These are phyloP conservation scores for Brachionichthys hirsutus DNA, from an alignment of 2,113 vertebrate species.

Conservation along the genomic window DNA sequence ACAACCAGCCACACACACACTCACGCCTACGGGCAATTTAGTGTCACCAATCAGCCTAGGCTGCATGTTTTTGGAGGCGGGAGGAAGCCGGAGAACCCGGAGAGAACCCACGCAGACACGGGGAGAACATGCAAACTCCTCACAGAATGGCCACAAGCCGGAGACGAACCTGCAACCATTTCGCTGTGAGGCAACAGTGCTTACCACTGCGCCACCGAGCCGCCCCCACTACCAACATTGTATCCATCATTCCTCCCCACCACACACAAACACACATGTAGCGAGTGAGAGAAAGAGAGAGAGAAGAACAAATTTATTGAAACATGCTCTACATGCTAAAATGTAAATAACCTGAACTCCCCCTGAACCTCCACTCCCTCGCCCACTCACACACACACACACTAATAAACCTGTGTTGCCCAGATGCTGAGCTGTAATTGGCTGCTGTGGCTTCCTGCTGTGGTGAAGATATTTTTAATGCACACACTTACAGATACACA, in stretches of 20 bases:
- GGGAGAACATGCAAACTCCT: too few relatives aligned
- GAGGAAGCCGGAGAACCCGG: too few relatives aligned
- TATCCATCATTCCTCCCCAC: conserved; percentile 9
- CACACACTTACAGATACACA: conserved; percentile 43
- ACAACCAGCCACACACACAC: too few relatives aligned
- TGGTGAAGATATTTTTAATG: conserved; percentile 76
- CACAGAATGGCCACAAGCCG: too few relatives aligned
- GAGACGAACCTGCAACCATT: too few relatives aligned
- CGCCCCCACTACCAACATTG: conserved; percentile 3
- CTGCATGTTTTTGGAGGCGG: too few relatives aligned
- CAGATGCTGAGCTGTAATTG: conserved; percentile 79
- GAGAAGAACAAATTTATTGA: conserved; percentile 40
- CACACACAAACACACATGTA: conserved; percentile 18
- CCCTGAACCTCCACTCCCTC: conserved; percentile 56
- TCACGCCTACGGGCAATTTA: too few relatives aligned
- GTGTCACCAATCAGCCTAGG: too few relatives aligned
- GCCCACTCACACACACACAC: conserved; percentile 29
- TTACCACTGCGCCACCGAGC: too few relatives aligned
- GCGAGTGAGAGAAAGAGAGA: conserved; percentile 47
- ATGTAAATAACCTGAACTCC: conserved; percentile 72
- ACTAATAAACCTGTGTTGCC: conserved; percentile 68
- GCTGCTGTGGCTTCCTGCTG: conserved; percentile 73
- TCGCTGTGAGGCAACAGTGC: too few relatives aligned
- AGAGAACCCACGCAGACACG: too few relatives aligned
- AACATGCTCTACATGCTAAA: conserved; percentile 50